Percentiles rank a stretch among this genome's conserved stretches.
phyloP scores from a whole-genome alignment of 2,113 vertebrate genomes.

The Holacanthus passer region DNA sequence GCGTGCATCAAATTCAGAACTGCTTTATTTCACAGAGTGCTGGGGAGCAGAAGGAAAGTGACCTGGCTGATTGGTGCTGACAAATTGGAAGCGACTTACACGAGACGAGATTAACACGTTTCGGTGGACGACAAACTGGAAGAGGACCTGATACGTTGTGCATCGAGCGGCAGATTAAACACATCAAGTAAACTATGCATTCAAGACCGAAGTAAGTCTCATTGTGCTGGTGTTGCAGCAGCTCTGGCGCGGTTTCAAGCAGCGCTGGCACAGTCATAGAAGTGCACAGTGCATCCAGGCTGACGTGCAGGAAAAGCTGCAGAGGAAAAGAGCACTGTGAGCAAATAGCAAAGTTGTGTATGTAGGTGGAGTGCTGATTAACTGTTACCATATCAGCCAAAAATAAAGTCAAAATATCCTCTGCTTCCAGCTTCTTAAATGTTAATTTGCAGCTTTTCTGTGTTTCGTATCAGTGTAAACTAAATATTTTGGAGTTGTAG shows the following conservation, averaged over 20 bases:
- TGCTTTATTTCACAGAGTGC: constrained; percentile 5
- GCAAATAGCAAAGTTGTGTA: constrained; percentile 5
- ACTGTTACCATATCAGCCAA: not conserved
- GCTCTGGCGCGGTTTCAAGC: constrained; percentile 45
- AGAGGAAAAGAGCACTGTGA: constrained; percentile 12
- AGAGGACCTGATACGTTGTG: constrained; percentile 15
- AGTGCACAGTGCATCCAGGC: constrained; percentile 35
- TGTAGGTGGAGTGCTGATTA: constrained; percentile 16
- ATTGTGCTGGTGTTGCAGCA: constrained; percentile 35
- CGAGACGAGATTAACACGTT: constrained; percentile 38
- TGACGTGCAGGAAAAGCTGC: constrained; percentile 38
- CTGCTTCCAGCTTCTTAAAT: not conserved
- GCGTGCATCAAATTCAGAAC: constrained; percentile 13
- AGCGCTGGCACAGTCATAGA: constrained; percentile 32
- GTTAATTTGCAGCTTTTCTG: constrained; percentile 8
- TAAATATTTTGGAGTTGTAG: not conserved
- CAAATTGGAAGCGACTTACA: constrained; percentile 46
- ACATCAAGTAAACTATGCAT: not conserved
- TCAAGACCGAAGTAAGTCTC: not conserved
- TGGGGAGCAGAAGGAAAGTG: constrained; percentile 17
- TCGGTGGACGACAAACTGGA: constrained; percentile 11
- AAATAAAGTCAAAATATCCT: not conserved
- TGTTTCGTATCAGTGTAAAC: not conserved
- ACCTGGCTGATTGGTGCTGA: constrained; percentile 36
- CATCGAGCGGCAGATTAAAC: constrained; percentile 38